Percentiles rank a stretch among this genome's conserved stretches.
phyloP scores from a whole-genome alignment of 2,888 invertebrate genomes.

The Steinernema hermaphroditum region DNA sequence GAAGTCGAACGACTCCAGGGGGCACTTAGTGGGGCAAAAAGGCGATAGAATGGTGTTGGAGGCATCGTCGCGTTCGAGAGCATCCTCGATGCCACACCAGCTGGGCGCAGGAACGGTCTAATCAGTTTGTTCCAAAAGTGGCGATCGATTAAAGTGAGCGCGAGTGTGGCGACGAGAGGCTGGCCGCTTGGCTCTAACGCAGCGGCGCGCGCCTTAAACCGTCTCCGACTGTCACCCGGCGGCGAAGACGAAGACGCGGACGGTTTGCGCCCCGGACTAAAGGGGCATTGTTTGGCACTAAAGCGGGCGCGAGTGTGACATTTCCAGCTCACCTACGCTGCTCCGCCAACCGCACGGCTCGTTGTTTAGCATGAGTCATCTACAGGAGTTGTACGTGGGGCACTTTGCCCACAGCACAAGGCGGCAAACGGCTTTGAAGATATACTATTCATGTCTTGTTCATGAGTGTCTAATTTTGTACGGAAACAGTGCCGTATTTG shows the following conservation, averaged over 20 bases:
- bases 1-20: neutral
- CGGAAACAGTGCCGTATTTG: too few species aligned
- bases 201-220: constrained; percentile 26
- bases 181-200: constrained; percentile 23
- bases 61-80: neutral
- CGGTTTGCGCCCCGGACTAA: constrained; percentile 15
- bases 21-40: constrained; percentile 6
- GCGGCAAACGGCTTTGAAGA: too few species aligned
- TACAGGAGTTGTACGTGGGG: too few species aligned
- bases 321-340: too few species aligned
- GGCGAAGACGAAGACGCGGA: neutral
- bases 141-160: constrained; percentile 24
- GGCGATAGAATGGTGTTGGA: neutral
- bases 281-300: too few species aligned
- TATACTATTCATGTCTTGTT: too few species aligned
- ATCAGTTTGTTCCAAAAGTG: constrained; percentile 29
- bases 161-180: constrained; percentile 15
- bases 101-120: constrained; percentile 28
- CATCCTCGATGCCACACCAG: constrained; percentile 25
- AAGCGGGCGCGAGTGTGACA: too few species aligned
- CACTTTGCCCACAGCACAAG: too few species aligned
- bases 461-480: too few species aligned
- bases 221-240: constrained; percentile 2
- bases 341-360: too few species aligned
- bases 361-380: too few species aligned